Evolutionary conservation across 2,888 invertebrate genomes (phyloP), one percentile per base, ranked within the genome.

Genomic region (Eilema griseolum): DNA sequence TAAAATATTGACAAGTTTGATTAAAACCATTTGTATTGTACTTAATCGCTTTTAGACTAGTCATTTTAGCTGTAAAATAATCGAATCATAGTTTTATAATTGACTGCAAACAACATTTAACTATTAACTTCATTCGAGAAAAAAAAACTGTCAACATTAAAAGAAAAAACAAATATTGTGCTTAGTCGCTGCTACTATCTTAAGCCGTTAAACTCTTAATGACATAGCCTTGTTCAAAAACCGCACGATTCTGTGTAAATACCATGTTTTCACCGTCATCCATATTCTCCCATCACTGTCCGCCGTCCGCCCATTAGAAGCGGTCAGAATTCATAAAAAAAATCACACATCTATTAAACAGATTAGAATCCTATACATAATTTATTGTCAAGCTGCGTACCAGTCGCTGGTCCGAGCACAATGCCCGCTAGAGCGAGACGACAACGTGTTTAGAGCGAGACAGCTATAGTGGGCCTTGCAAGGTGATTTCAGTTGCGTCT

Each of bases 401-500:
- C 89, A 80, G 71, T 82, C 78, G 88, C 88, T 88, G 89, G 89
- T 84, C 85, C 81, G 84, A 86, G 95, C 94, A 94, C 95, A 95
- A 95, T 95, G 95, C 91, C 94, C 95, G 95, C 92, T 92, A 91
- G 93, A 95, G 82, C 10, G 88, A 83, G 90, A 90, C 79, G 66
- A 82, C 63, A 59, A 89, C 82, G 86, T 77, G 89, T 87, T 91
- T 86, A 88, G 89, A 94, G 82, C 72, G 93, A 91, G 93, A 94
- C 82, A 80, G 88, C 71, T 80, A 89, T 87, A 94, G 91, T 94
- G 94, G 95, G 94, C 95, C 95, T 95, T 95, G 95, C 95, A 95
- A 95, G 95, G 95, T 95, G 94, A 95, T 93, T 94, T 95, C 90
- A 95, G 95, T 95, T 93, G 95, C 93, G 93, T 91, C 89, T 89